These are phyloP conservation scores for Pseudanteris insignis DNA, from an alignment of 2,888 invertebrate species.

Conservation along the genomic window DNA sequence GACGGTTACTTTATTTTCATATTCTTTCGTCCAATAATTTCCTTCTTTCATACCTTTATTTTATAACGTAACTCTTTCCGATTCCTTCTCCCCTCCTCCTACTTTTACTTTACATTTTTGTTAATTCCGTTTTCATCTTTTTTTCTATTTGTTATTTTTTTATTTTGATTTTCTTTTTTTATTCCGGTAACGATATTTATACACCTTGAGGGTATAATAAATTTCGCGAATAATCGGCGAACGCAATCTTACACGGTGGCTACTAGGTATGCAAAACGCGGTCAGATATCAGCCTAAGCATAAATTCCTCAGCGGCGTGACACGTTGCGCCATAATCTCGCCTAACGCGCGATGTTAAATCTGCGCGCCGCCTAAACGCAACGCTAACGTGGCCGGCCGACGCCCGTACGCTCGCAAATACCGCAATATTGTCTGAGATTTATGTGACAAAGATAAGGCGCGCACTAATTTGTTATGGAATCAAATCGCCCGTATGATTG, in stretches of 20 bases:
- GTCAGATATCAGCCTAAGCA: constrained; percentile 63
- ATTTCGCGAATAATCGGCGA: constrained; percentile 49
- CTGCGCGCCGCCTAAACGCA: constrained; percentile 48
- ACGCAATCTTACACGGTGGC: constrained; percentile 51
- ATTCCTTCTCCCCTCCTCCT: too few species aligned
- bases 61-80: too few species aligned
- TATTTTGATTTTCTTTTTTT: constrained; percentile 73
- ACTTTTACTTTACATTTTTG: too few species aligned
- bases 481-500: constrained; percentile 49
- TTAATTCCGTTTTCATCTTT: constrained; percentile 98
- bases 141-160: constrained; percentile 59
- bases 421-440: constrained; percentile 59
- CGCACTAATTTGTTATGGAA: constrained; percentile 54
- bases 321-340: constrained; percentile 60
- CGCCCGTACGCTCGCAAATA: too few species aligned
- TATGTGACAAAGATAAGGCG: constrained; percentile 55
- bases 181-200: constrained; percentile 44
- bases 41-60: too few species aligned
- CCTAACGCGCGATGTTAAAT: constrained; percentile 54
- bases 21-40: too few species aligned
- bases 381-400: constrained; percentile 43
- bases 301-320: constrained; percentile 65
- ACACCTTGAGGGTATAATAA: constrained; percentile 50
- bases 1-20: too few species aligned
- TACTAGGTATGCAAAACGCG: constrained; percentile 56